Evolutionary conservation across 53 echinoderm and acorn worm genomes (phyloP), one percentile per base, ranked within the genome.

Genomic region (Crossaster papposus): DNA sequence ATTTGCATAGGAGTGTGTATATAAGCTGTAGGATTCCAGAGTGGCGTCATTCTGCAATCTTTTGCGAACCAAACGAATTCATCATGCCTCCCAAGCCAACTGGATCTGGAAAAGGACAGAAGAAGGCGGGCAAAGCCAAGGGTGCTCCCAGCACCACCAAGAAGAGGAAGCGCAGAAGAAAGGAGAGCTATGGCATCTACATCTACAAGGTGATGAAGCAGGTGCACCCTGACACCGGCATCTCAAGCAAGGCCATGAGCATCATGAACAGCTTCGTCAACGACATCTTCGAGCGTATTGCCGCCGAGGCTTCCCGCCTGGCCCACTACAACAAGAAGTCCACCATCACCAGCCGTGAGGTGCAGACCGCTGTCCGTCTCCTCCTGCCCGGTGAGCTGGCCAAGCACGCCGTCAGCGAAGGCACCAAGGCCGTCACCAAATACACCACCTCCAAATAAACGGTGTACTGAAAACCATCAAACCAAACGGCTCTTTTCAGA

Each of bases 171-270:
- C n/a, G 76, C 64, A 77, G 64, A 64, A 83, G 95, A 72, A 91
- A 91, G 91, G 95, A 95, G 70, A 91, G 91, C 89, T 95, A 95
- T 86, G 91, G 91, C 72, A 95, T 95, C 95, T 95, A 95, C 93
- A 95, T 95, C 89, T 93, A 95, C 93, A 95, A 93, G 79, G 95
- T 95, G 51, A 83, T 95, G 93, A 95, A 95, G 91, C 95, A 95
- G 82, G 93, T 95, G 29, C 95, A 95, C 77, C 95, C 95, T 14
- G 95, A 95, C 91, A 95, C 95, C 85, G 95, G 95, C 70, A 92
- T 95, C 93, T 95, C 95, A 77, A 91, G 91, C 93, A 55, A 62
- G 54, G 86, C 86, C 86, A 86, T 86, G 86, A 86, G 86, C 86
- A 86, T 86, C 86, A 86, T 95, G 95, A 95, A 95, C 91, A 95